Evolutionary conservation across 2,888 invertebrate genomes (phyloP), one percentile per base, ranked within the genome.

Genomic region (Parnassius orleans): DNA sequence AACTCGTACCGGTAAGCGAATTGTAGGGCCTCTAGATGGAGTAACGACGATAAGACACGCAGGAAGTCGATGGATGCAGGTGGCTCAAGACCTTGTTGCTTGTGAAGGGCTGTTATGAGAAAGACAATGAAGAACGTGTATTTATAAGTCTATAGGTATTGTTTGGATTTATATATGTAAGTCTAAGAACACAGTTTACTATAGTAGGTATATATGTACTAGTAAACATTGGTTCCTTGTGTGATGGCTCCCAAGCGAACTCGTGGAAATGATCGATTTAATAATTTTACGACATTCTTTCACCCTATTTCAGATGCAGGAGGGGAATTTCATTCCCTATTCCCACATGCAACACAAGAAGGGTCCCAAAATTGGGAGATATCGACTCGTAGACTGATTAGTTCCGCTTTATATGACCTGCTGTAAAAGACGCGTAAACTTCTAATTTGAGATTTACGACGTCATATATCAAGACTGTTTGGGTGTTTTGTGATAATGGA

Each of bases 401-500:
- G 86, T 84, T 86, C 72, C 73, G 82, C 78, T 78, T 82, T 80
- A 79, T 77, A 77, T 72, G 76, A 74, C 69, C 65, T 64, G 68
- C 74, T 73, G 76, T 87, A 86, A 87, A 86, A 79, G 66, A 66
- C 69, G 65, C 76, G 72, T 81, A 75, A 79, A 77, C 73, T 73
- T 74, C 86, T 85, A 86, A 87, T 87, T 84, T 79, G 76, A 80
- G 79, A 87, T 87, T 87, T 88, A 88, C 77, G 83, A 76, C 72
- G 71, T 70, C 75, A 74, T 87, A 86, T 85, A 87, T 87, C 79
- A 81, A 70, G 72, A 72, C 71, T 81, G 81, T 83, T 84, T 81
- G 76, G 72, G 65, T 63, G 68, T 77, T 76, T 80, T 81, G 80
- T 78, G 78, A 80, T 78, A 77, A 76, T 68, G 70, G 58, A 66